A percentile compares a stretch with the other conserved stretches of the same genome.
Conservation (phyloP, 2,888 invertebrate species). For the Leptinotarsa peninsularis region DNA sequence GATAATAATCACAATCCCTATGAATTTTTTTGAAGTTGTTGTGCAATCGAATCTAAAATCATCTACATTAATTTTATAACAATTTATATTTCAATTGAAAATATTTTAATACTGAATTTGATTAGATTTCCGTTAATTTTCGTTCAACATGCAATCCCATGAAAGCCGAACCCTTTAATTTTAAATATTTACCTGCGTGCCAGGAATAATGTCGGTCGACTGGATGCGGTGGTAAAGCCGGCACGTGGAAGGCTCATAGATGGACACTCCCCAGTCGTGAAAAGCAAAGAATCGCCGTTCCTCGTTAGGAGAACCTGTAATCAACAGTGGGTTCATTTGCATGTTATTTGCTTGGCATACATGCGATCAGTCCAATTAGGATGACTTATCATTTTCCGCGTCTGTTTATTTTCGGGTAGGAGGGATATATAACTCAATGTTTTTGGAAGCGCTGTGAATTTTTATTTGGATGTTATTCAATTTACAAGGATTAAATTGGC, state of each 20-base stretch:
- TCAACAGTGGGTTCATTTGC: slow-evolving; percentile 27
- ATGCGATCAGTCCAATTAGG: neutral
- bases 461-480: neutral
- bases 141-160: neutral
- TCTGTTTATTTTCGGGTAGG: neutral
- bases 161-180: neutral
- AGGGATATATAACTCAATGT: neutral
- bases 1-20: too few relatives aligned
- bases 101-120: neutral
- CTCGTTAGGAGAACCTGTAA: slow-evolving; percentile 70
- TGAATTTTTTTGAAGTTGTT: too few relatives aligned
- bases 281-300: slow-evolving; percentile 80
- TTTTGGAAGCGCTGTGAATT: neutral
- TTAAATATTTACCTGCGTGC: slow-evolving; percentile 70
- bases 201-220: slow-evolving; percentile 77
- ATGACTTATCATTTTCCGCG: neutral
- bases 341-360: slow-evolving; percentile 2
- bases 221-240: slow-evolving; percentile 78
- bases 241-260: slow-evolving; percentile 79
- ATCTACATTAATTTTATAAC: too few relatives aligned
- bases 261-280: slow-evolving; percentile 80
- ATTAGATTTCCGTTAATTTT: slow-evolving; percentile 8
- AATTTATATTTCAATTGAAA: neutral
- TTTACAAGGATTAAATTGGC: too few relatives aligned
- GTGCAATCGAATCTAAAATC: too few relatives aligned